Conservation (phyloP, 2,113 vertebrate species). For the Halichoeres trimaculatus region DNA sequence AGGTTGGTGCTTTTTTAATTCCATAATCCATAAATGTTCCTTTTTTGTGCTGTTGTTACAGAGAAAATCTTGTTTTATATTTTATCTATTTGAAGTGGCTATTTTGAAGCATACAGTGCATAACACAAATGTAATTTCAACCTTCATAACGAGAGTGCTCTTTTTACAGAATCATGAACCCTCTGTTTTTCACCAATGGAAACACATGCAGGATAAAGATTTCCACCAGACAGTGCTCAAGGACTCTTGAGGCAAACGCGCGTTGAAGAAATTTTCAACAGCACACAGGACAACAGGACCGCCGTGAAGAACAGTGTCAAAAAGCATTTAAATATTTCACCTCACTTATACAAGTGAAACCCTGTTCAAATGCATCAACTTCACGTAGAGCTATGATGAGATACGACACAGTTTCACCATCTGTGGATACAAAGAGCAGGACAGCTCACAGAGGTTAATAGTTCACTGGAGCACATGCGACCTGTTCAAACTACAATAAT, state of each 20-base stretch:
- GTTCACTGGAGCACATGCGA: not conserved
- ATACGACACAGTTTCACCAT: not conserved
- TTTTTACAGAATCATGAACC: too few species aligned
- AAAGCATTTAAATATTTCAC: not conserved
- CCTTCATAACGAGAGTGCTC: too few species aligned
- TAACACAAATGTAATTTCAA: too few species aligned
- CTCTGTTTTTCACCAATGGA: too few species aligned
- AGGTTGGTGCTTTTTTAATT: too few species aligned
- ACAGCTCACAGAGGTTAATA: slow-evolving; percentile 1
- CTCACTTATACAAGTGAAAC: not conserved
- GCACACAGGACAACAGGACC: not conserved
- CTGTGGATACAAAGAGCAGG: slow-evolving; percentile 8
- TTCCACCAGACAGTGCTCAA: not conserved
- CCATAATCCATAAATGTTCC: not conserved
- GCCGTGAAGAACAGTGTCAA: not conserved
- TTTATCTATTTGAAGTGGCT: too few species aligned
- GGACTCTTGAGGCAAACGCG: not conserved
- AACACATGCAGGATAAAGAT: not conserved
- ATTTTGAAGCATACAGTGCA: too few species aligned
- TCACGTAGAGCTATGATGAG: not conserved
- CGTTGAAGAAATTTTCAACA: not conserved
- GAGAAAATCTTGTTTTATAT: too few species aligned
- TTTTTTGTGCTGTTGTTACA: not conserved
- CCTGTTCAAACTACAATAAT: not conserved
- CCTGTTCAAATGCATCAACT: not conserved